These are phyloP conservation scores for Agrotis segetum DNA, from an alignment of 2,888 invertebrate species.

Conservation along the genomic window DNA sequence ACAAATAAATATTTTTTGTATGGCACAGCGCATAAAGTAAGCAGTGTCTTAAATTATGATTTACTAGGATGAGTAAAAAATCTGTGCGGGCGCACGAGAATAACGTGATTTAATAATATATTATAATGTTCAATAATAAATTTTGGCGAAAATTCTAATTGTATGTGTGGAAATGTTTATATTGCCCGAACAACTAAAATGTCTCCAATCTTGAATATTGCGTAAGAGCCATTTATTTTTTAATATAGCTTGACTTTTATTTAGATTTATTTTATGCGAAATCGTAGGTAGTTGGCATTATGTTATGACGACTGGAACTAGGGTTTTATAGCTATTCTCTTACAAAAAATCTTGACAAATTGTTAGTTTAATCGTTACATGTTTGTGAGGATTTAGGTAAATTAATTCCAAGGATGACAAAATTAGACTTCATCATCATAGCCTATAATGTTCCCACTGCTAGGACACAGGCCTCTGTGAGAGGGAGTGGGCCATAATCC, in stretches of 20 bases:
- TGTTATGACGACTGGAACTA: conserved; percentile 59
- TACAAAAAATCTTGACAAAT: conserved; percentile 39
- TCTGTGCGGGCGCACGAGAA: conserved; percentile 51
- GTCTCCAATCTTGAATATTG: conserved; percentile 72
- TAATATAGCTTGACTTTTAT: conserved; percentile 71
- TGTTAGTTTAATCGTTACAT: conserved; percentile 15
- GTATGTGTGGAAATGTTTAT: conserved; percentile 79
- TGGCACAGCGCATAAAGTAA: conserved; percentile 7
- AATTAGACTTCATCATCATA: not conserved
- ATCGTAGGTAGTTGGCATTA: conserved; percentile 68
- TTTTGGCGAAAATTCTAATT: conserved; percentile 69
- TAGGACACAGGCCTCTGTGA: too few relatives aligned
- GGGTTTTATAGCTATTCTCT: conserved; percentile 58
- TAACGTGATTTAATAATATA: conserved; percentile 56
- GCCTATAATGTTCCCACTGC: too few relatives aligned
- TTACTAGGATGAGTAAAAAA: conserved; percentile 42
- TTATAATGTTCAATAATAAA: conserved; percentile 66
- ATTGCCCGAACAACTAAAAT: conserved; percentile 71
- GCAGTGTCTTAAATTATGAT: conserved; percentile 34
- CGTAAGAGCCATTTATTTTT: conserved; percentile 76
- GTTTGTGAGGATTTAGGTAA: not conserved
- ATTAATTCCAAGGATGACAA: not conserved
- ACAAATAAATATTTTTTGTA: conserved; percentile 4
- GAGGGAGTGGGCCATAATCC: too few relatives aligned
- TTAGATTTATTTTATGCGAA: conserved; percentile 74